Conservation (phyloP, 2,888 invertebrate species). For the Crematogaster levior region DNA sequence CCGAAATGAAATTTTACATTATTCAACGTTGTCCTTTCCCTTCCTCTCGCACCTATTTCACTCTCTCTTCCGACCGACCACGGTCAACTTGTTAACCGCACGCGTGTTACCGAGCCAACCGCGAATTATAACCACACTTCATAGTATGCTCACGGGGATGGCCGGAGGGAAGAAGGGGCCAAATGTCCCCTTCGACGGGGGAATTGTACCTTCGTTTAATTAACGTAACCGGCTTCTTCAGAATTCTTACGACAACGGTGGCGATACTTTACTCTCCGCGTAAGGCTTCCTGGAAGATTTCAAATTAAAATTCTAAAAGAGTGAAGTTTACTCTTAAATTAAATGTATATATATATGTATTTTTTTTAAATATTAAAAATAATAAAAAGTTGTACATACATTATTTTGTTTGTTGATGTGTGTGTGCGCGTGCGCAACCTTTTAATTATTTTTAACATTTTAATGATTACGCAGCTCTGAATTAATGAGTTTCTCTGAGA, state of each 20-base stretch:
- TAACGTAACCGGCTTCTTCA: slow-evolving; percentile 1
- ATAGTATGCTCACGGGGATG: background rate
- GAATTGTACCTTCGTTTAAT: slow-evolving; percentile 24
- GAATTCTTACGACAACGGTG: slow-evolving; percentile 9
- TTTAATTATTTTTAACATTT: background rate
- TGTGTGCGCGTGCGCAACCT: too few species aligned
- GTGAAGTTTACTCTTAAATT: background rate
- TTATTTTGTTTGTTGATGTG: too few species aligned
- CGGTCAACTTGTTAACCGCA: slow-evolving; percentile 71
- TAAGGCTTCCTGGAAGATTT: background rate
- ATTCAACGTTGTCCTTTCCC: slow-evolving; percentile 72
- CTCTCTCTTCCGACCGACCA: background rate
- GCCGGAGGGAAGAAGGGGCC: background rate
- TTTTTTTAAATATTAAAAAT: too few species aligned
- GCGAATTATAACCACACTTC: slow-evolving; percentile 1
- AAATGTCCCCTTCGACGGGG: background rate
- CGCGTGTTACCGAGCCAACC: slow-evolving; percentile 3
- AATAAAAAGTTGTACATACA: too few species aligned
- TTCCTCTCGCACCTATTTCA: background rate
- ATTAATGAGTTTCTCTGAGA: background rate
- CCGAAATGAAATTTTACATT: slow-evolving; percentile 81
- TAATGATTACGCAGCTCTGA: background rate
- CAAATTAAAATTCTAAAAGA: background rate
- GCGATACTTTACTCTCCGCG: background rate
- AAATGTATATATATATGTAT: background rate